Conservation (phyloP, 2,113 vertebrate species). For the Chionomys nivalis region DNA sequence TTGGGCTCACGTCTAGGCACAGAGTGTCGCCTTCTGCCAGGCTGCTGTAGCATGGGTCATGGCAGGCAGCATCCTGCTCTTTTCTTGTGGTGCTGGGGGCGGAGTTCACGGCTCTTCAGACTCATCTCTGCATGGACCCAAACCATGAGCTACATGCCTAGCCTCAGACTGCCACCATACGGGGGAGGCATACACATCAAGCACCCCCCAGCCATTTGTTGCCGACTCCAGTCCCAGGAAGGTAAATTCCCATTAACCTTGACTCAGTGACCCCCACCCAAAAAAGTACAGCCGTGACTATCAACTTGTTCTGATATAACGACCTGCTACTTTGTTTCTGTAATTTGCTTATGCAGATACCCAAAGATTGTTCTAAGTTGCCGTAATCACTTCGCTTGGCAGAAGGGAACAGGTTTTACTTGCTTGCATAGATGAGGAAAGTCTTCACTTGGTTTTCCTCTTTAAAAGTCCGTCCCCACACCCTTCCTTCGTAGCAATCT, state of each 20-base stretch:
- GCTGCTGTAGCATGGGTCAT: neutral
- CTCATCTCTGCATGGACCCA: neutral
- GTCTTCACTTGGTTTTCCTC: no score
- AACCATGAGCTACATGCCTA: neutral
- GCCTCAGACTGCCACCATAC: neutral
- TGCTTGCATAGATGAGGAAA: neutral
- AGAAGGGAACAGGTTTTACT: neutral
- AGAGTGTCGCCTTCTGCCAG: no score
- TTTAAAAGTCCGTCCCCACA: neutral
- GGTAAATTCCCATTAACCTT: neutral
- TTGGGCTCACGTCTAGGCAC: neutral
- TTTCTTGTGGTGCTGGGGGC: neutral
- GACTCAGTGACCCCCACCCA: neutral
- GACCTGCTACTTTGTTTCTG: neutral
- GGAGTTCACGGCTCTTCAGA: neutral
- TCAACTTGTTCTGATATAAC: neutral
- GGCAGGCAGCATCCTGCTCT: neutral
- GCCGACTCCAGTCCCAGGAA: neutral
- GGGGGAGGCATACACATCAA: neutral
- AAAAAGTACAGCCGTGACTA: neutral
- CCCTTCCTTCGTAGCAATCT: neutral
- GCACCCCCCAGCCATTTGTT: neutral
- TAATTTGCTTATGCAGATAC: neutral
- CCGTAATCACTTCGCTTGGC: neutral
- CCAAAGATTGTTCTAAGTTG: neutral